phyloP scores from a whole-genome alignment of 2,888 invertebrate species.

The Idaea biselata region DNA sequence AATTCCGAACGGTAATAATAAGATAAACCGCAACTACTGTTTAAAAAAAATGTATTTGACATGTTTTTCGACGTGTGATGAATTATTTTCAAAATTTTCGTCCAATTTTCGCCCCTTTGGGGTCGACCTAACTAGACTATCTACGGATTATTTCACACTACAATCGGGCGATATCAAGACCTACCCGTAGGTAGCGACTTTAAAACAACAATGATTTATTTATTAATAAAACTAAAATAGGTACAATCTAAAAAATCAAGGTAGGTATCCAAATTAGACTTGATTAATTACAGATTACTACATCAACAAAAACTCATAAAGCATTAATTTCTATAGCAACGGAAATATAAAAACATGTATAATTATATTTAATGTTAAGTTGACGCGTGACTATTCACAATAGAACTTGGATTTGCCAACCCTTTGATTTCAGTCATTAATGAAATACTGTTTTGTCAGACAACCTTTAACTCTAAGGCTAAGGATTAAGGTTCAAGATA shows the following conservation, averaged over 20 bases:
- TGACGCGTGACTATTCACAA: slow-evolving; percentile 77
- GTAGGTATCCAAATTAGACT: slow-evolving; percentile 19
- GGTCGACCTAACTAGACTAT: no score
- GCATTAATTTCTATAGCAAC: slow-evolving; percentile 65
- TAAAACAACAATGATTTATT: slow-evolving; percentile 12
- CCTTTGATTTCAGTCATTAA: slow-evolving; percentile 73
- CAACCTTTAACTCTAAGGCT: slow-evolving; percentile 34
- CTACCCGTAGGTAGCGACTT: not conserved
- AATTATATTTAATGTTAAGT: slow-evolving; percentile 68
- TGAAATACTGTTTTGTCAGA: slow-evolving; percentile 46
- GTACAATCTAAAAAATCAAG: slow-evolving; percentile 17
- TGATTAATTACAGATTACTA: slow-evolving; percentile 23
- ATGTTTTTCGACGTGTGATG: no score
- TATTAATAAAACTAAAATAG: slow-evolving; percentile 11
- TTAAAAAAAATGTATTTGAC: no score
- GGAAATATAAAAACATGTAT: slow-evolving; percentile 69
- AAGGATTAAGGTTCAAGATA: slow-evolving; percentile 34
- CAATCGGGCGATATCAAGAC: not conserved
- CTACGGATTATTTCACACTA: not conserved
- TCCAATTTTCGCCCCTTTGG: no score
- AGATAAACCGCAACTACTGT: no score
- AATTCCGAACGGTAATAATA: no score
- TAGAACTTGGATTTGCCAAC: slow-evolving; percentile 77
- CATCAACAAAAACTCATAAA: slow-evolving; percentile 30
- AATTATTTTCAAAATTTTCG: no score